Evolutionary conservation across 2,797 vertebrate genomes (phyloP), one percentile per base, ranked within the genome.

Genomic region (Holocentrus rufus): DNA sequence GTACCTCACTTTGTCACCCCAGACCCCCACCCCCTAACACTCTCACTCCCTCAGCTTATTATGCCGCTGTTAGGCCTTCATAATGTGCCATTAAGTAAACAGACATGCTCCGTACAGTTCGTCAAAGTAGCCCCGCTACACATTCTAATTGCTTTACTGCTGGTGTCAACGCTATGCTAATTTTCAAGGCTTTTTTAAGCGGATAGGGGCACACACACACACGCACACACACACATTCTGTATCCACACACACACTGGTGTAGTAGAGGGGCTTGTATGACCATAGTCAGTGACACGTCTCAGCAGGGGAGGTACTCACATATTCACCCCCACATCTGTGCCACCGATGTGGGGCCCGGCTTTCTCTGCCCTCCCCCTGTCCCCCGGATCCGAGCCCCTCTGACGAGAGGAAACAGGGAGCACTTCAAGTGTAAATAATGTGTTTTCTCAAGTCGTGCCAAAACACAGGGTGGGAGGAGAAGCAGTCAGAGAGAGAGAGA

Each of bases 401-500:
- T 86, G 75, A 85, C 81, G 82, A 69, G 78, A 76, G 70, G 87
- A 87, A 91, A 87, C 69, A 65, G 75, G 59, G 36, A 77, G 60
- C 85, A 86, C 86, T 89, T 90, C 72, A 87, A 88, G 81, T 90
- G 85, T 91, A 91, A 92, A 92, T 92, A 90, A 91, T 79, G 81
- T 77, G 84, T 83, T 90, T 83, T 91, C 85, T 89, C 68, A 89
- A 88, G 86, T 84, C 77, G 73, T 83, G 88, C 89, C 91, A 93
- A 90, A 82, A 80, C 57, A 22, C 70, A 65, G 73, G 52, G 74
- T 54, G 65, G 27, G 71, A 74, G 72, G 72, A 70, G 74, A 87
- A 79, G 53, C 34, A 20, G 65, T 74, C 72, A 81, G 67, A 82
- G 67, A 75, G 70, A 77, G 46, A 23, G 46, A 34, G 72, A 15